phyloP scores from a whole-genome alignment of 2,888 invertebrate species.

The Eutolmus rufibarbis region DNA sequence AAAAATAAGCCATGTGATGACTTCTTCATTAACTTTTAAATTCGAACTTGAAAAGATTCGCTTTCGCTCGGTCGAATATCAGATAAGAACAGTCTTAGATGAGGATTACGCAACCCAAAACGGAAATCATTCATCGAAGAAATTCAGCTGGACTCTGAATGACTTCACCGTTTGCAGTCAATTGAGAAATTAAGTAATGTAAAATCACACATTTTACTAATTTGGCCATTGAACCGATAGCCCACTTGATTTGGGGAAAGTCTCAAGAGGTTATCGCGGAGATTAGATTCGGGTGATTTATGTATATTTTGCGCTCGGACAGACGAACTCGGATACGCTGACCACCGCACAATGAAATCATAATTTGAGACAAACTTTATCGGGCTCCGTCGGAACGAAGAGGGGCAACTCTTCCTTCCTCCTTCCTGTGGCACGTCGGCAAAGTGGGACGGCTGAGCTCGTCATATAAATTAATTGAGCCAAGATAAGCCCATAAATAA shows the following conservation, averaged over 20 bases:
- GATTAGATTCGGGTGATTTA: conserved; percentile 13
- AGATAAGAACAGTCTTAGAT: background rate
- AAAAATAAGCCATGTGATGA: background rate
- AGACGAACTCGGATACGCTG: background rate
- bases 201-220: conserved; percentile 9
- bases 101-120: background rate
- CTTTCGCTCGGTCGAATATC: background rate
- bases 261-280: background rate
- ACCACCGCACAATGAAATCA: background rate
- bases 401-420: conserved; percentile 1
- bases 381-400: background rate
- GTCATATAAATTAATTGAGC: conserved; percentile 42
- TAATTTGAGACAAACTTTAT: conserved; percentile 6
- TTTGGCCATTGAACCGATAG: background rate
- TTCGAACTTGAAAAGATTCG: background rate
- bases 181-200: background rate
- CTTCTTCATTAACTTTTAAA: background rate
- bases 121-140: background rate
- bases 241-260: background rate
- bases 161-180: background rate
- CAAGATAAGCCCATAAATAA: conserved; percentile 36
- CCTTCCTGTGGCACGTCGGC: background rate
- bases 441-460: background rate
- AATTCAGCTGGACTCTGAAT: background rate
- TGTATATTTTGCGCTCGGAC: background rate